Base-by-base conservation (phyloP, 2,888 invertebrate genomes). In the Carcina quercana region DNA sequence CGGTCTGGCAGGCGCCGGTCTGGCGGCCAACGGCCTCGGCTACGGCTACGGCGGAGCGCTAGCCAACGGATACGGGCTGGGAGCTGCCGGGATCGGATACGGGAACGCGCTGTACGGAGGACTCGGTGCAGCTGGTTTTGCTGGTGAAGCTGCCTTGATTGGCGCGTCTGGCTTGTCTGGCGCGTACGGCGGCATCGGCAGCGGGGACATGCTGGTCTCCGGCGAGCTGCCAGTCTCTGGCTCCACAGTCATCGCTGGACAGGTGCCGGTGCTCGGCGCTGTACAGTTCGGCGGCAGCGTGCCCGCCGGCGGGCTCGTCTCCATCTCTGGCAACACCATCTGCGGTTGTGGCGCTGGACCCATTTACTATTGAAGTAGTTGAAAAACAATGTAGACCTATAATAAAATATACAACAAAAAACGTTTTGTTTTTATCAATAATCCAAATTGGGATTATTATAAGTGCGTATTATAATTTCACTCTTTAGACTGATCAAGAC, bases 211-310 rank as follows among this genome's bases (percentile, higher is more conserved):
- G 15, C 45, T 40, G 2, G 47, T 53, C 11, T 40, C 38, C 13
- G 61, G 58, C 15, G 47, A 57, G 30, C 25, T 62, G 34, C 43
- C 45, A 10, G 52, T 53, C 6, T 39, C 32, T 8, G 63, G 60
- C 12, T 34, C 38, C 27, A 53, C 59, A 11, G 25, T 40, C n/a
- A 44, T 63, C 15, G 41, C 43, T 21, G 60, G 60, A 13, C 47
- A 49, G 22, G 52, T 60, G n/a, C 60, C 59, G 3, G 50, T 59
- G 13, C 28, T 51, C 13, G 59, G 59, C 20, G 45, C 46, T 12
- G 58, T 61, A 1, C 21, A 39, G 17, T 59, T 57, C 35, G 35
- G 34, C 21, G 51, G 53, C 19, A 34, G 31, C 11, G 38, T 51
- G 13, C 47, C 41, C 2, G 52, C 53, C 19, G 50, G 41, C 26